Conservation (phyloP, 2,888 invertebrate species). For the Meiosimyza decipiens region DNA sequence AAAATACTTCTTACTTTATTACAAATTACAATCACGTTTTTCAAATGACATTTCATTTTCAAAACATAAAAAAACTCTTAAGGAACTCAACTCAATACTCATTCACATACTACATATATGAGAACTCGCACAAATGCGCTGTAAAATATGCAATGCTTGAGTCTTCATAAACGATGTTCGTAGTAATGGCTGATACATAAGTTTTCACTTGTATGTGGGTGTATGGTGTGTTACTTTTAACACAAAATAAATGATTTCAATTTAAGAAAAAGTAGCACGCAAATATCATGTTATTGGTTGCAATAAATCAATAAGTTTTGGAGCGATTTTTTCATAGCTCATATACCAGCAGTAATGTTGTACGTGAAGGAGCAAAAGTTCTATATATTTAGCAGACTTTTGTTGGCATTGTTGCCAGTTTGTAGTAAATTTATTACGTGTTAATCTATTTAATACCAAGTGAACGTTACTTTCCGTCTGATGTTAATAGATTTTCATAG, state of each 20-base stretch:
- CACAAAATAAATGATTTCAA: conserved; percentile 9
- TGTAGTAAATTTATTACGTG: too few species aligned
- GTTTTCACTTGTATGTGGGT: background rate
- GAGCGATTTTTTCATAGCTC: background rate
- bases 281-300: background rate
- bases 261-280: background rate
- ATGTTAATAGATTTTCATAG: too few species aligned
- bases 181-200: background rate
- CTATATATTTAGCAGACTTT: too few species aligned
- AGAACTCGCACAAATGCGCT: background rate
- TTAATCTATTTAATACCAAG: too few species aligned
- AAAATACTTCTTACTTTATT: background rate
- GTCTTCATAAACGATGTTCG: background rate
- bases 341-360: too few species aligned
- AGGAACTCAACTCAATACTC: conserved; percentile 4
- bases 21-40: conserved; percentile 21
- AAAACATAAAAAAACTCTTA: conserved; percentile 21
- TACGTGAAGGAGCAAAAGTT: too few species aligned
- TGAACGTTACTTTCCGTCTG: too few species aligned
- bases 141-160: conserved; percentile 5
- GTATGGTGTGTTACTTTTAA: background rate
- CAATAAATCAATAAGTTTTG: background rate
- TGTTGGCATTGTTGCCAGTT: too few species aligned
- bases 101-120: background rate
- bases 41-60: conserved; percentile 18